These are phyloP conservation scores for Heliconius melpomene DNA, from an alignment of 1,140 invertebrate species.

Conservation along the genomic window DNA sequence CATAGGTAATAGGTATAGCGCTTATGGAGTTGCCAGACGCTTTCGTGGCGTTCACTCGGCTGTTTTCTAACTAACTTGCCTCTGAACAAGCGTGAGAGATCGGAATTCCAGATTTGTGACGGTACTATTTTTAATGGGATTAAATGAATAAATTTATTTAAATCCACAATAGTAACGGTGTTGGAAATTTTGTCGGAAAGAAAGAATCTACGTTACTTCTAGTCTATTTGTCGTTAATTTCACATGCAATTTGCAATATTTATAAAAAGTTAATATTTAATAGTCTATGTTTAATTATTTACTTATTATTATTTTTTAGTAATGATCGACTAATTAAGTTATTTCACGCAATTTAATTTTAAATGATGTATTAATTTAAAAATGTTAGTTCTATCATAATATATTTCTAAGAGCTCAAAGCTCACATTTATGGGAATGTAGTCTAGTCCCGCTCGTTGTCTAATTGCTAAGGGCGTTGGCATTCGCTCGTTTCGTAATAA, in stretches of 20 bases:
- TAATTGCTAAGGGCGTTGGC: slow-evolving; percentile 50
- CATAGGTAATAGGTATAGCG: slow-evolving; percentile 1
- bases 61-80: slow-evolving; percentile 54
- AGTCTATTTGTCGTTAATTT: not conserved
- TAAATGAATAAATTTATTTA: not conserved
- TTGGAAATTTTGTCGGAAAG: not conserved
- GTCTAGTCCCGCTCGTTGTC: slow-evolving; percentile 26
- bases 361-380: no score
- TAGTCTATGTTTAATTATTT: no score
- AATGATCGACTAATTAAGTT: no score
- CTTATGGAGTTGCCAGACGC: slow-evolving; percentile 42
- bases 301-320: not conserved
- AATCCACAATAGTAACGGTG: slow-evolving; percentile 11
- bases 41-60: slow-evolving; percentile 54
- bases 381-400: no score
- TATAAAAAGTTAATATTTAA: no score
- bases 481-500: slow-evolving; percentile 41
- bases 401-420: not conserved
- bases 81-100: slow-evolving; percentile 65
- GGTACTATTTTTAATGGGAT: slow-evolving; percentile 40
- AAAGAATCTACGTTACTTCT: not conserved
- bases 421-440: not conserved
- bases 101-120: slow-evolving; percentile 62
- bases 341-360: no score
- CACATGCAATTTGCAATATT: not conserved